Evolutionary conservation across 2,113 vertebrate species (phyloP), one percentile per base, ranked within the genome.

Genomic region (Prolemur simus): DNA sequence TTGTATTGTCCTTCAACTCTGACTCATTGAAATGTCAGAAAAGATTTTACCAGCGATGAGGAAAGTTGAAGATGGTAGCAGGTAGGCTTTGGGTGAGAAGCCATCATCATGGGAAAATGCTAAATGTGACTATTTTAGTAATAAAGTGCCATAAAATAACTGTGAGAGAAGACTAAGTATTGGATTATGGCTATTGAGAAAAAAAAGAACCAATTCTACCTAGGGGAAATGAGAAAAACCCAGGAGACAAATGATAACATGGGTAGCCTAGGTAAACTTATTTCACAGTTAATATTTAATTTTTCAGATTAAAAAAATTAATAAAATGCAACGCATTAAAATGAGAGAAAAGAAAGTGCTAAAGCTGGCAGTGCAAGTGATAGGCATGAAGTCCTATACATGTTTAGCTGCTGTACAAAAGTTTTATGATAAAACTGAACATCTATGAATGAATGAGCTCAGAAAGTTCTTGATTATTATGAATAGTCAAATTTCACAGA

Each of bases 221-320:
- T 11, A 32, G 18, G 78, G 23, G 25, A 73, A 45, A 54, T 4
- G 23, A 88, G 45, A 87, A 34, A 29, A 10, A 27, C 6, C 37
- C 13, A 9, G 45, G 29, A 87, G 58, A 90, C 29, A 58, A 34
- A 80, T 9, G 29, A 82, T 73, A 74, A n/a, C 73, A 47, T 29
- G 20, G 3, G 37, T 45, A 17, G 68, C 52, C 21, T 32, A 27
- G 29, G 27, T 45, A 76, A 68, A 90, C 32, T 54, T 52, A 52
- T 23, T 86, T 87, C 76, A 60, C 56, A 49, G 10, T 29, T 78
- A 68, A n/a, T 69, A 66, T 81, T 85, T 83, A 60, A 69, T 60
- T 66, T 64, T 91, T 83, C 54, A n/a, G 32, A 77, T 86, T 66
- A 32, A 52, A 13, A 27, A 84, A 54, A 63, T 47, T 47, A 71